Evolutionary conservation across 37 sponge, comb jelly and placozoan genomes (phyloP).

Genomic region (Oopsacas minuta): DNA sequence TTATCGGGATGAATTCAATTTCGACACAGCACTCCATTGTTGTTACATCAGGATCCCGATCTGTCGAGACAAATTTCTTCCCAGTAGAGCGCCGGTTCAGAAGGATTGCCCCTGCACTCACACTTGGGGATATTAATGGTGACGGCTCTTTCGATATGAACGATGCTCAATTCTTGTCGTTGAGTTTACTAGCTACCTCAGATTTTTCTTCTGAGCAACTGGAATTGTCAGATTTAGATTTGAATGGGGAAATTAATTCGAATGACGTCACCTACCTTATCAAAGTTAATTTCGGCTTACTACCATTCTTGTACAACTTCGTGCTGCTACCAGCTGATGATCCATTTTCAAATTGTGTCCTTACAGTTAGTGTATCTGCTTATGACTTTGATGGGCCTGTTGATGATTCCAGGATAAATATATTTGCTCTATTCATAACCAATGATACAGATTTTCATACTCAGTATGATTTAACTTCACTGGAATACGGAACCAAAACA

Average conservation of each 20-base stretch:
- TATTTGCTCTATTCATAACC: not conserved
- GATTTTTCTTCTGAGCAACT: not conserved
- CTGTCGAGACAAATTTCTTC: not conserved
- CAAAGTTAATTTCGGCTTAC: not conserved
- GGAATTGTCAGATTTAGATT: not conserved
- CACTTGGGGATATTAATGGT: not conserved
- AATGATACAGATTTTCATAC: not conserved
- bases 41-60: not conserved
- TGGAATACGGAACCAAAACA: not conserved
- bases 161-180: not conserved
- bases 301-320: not conserved
- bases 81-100: not conserved
- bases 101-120: not conserved
- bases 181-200: not conserved
- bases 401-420: not conserved
- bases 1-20: not conserved
- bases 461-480: not conserved
- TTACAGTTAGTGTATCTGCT: not conserved
- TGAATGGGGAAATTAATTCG: not conserved
- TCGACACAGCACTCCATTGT: not conserved
- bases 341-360: constrained; percentile 2
- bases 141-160: not conserved
- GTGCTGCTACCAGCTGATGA: not conserved
- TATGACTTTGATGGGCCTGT: not conserved
- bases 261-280: not conserved